These are phyloP conservation scores for Drosophila nannoptera DNA, from an alignment of 1,140 invertebrate species.

Conservation along the genomic window DNA sequence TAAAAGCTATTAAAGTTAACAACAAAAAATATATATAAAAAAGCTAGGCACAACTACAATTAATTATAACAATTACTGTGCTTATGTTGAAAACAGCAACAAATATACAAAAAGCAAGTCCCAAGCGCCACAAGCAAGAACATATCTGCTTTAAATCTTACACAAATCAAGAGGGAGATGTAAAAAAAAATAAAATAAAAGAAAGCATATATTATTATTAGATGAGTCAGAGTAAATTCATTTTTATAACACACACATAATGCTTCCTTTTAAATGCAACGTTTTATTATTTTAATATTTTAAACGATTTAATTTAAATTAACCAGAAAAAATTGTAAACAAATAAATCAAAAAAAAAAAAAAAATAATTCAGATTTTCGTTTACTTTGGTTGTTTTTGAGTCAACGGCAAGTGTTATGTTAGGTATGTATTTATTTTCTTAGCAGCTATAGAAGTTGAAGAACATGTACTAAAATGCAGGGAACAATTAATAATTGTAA, in stretches of 20 bases:
- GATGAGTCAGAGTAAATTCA: conserved; percentile 61
- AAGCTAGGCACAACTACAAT: conserved; percentile 72
- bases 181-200: conserved; percentile 19
- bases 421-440: conserved; percentile 38
- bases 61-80: conserved; percentile 72
- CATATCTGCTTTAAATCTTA: conserved; percentile 76
- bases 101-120: conserved; percentile 48
- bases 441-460: conserved; percentile 47
- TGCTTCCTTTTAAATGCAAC: conserved; percentile 77
- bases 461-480: conserved; percentile 71
- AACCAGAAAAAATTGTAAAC: conserved; percentile 63
- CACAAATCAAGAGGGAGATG: conserved; percentile 39
- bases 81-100: conserved; percentile 71
- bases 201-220: conserved; percentile 43
- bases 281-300: conserved; percentile 71
- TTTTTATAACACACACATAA: conserved; percentile 62
- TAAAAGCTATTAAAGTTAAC: conserved; percentile 73
- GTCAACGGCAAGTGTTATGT: neutral
- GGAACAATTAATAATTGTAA: conserved; percentile 78
- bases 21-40: conserved; percentile 47
- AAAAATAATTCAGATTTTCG: conserved; percentile 34
- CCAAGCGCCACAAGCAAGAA: conserved; percentile 76
- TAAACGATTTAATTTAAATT: conserved; percentile 62
- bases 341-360: conserved; percentile 64
- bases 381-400: conserved; percentile 1